A percentile compares a stretch with the other conserved stretches of the same genome.
Evolutionary conservation across 2,113 vertebrate genomes (phyloP).

Genomic region (Cyanoderma ruficeps): DNA sequence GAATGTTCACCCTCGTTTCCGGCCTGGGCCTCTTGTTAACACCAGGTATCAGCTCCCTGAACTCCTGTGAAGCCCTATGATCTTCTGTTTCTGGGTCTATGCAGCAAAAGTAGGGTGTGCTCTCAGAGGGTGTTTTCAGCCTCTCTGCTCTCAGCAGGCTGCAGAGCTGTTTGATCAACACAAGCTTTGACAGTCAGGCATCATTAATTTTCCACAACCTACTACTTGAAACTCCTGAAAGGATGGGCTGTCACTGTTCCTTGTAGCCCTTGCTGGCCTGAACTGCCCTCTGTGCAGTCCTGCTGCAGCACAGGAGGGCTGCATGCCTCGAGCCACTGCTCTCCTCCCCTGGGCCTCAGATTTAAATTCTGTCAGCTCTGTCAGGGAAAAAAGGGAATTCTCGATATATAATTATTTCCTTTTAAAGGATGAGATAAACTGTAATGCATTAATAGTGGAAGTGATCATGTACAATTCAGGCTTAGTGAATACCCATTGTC

Average conservation of each 20-base stretch:
- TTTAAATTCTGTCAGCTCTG: not conserved
- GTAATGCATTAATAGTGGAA: not conserved
- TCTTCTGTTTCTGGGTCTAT: not conserved
- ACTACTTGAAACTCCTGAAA: not conserved
- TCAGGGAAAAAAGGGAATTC: not conserved
- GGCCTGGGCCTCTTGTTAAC: not conserved
- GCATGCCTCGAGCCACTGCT: fast-evolving
- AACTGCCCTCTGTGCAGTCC: not conserved
- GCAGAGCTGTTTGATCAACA: not conserved
- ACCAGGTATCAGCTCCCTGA: not conserved
- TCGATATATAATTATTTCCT: not conserved
- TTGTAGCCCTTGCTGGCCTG: not conserved
- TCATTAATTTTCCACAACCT: not conserved
- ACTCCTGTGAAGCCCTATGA: fast-evolving
- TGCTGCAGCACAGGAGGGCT: not conserved
- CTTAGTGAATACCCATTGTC: not conserved
- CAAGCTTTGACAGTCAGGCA: not conserved
- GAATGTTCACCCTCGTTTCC: not conserved
- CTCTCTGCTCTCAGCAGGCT: not conserved
- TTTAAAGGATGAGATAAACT: not conserved
- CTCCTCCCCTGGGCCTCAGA: not conserved
- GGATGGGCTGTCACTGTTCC: not conserved
- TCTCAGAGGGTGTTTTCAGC: not conserved
- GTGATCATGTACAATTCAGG: not conserved
- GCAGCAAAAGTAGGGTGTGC: not conserved